phyloP scores from a whole-genome alignment of 2,113 vertebrate species.

The Pachyramphus minor region DNA sequence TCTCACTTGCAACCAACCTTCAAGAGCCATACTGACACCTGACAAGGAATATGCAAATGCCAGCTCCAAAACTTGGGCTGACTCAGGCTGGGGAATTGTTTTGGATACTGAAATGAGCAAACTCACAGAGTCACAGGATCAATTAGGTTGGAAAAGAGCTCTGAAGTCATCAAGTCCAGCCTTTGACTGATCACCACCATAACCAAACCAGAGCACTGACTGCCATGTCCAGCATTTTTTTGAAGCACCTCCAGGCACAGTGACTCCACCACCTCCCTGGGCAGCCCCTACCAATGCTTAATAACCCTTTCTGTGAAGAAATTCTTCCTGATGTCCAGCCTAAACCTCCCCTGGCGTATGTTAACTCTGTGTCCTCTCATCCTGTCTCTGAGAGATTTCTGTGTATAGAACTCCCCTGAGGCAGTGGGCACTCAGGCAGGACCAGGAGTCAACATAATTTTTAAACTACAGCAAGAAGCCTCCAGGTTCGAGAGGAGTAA shows the following conservation, averaged over 20 bases:
- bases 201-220: background rate
- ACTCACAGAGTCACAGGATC: background rate
- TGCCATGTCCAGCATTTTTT: background rate
- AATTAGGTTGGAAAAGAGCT: background rate
- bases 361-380: too few species aligned
- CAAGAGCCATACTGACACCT: background rate
- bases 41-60: background rate
- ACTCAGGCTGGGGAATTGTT: background rate
- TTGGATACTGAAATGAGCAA: background rate
- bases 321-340: too few species aligned
- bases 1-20: background rate
- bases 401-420: background rate
- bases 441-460: accelerated
- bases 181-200: background rate
- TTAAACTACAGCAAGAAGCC: background rate
- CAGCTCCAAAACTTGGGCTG: accelerated
- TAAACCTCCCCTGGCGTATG: too few species aligned
- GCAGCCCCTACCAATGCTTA: background rate
- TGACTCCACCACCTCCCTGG: background rate
- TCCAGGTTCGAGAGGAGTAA: background rate
- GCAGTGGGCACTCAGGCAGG: too few species aligned
- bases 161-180: background rate
- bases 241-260: background rate
- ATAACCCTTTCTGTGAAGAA: background rate
- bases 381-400: background rate